Conservation (phyloP, 2,113 vertebrate genomes). For the Megalops atlanticus region DNA sequence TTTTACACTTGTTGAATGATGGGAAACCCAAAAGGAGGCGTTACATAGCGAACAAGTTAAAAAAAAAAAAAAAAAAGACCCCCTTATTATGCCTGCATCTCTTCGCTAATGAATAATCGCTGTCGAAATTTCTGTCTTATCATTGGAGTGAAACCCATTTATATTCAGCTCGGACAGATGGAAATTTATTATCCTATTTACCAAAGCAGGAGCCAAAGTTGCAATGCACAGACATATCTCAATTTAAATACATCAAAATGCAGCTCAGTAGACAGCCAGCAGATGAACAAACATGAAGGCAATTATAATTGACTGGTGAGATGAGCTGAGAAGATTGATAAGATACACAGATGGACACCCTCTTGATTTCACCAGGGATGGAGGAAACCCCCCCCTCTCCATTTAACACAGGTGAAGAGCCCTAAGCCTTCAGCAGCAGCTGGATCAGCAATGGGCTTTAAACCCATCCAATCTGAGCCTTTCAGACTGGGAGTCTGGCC, state of each 20-base stretch:
- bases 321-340: not conserved
- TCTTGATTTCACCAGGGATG: not conserved
- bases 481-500: constrained; percentile 45
- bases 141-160: not conserved
- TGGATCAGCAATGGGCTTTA: constrained; percentile 36
- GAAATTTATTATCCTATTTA: not conserved
- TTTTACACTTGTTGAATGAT: not conserved
- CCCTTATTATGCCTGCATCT: not conserved
- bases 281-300: constrained; percentile 1
- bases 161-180: not conserved
- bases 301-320: not conserved
- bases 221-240: not conserved
- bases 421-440: not conserved
- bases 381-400: not conserved
- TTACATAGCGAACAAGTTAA: not conserved
- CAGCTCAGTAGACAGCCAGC: not conserved
- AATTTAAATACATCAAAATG: not conserved
- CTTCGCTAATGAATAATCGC: not conserved
- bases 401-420: not conserved
- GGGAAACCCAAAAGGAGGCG: not conserved
- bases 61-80: not conserved
- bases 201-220: not conserved
- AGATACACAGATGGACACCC: not conserved
- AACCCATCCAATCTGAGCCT: constrained; percentile 40
- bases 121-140: not conserved